These are phyloP conservation scores for Indicator indicator DNA, from an alignment of 2,113 vertebrate species.

Conservation along the genomic window DNA sequence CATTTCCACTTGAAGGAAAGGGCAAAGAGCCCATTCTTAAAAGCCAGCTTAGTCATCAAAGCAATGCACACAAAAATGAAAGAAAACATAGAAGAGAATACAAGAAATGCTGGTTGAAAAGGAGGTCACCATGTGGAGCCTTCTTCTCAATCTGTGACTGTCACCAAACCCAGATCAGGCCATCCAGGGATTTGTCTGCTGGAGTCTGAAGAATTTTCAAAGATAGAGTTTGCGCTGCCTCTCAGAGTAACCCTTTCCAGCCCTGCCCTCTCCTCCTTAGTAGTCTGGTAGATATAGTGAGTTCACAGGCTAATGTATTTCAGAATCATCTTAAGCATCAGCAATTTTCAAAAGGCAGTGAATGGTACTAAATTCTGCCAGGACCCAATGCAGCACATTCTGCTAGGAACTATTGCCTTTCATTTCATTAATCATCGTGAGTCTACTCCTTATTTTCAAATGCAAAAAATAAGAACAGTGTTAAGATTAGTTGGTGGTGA, in stretches of 20 bases:
- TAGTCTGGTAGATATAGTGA: neutral
- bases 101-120: neutral
- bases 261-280: neutral
- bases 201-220: neutral
- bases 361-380: neutral
- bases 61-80: neutral
- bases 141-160: neutral
- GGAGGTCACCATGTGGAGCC: neutral
- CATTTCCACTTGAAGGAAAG: slow-evolving; percentile 23
- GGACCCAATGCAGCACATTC: neutral
- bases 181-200: neutral
- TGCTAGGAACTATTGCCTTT: neutral
- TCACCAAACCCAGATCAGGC: neutral
- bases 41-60: neutral
- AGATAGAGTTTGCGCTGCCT: neutral
- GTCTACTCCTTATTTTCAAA: neutral
- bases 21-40: neutral
- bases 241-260: neutral
- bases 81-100: neutral
- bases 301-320: neutral
- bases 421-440: neutral
- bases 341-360: neutral
- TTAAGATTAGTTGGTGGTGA: neutral
- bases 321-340: neutral
- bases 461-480: neutral